These are phyloP conservation scores for Holotrichia oblita DNA, from an alignment of 1,140 invertebrate species.

Conservation along the genomic window DNA sequence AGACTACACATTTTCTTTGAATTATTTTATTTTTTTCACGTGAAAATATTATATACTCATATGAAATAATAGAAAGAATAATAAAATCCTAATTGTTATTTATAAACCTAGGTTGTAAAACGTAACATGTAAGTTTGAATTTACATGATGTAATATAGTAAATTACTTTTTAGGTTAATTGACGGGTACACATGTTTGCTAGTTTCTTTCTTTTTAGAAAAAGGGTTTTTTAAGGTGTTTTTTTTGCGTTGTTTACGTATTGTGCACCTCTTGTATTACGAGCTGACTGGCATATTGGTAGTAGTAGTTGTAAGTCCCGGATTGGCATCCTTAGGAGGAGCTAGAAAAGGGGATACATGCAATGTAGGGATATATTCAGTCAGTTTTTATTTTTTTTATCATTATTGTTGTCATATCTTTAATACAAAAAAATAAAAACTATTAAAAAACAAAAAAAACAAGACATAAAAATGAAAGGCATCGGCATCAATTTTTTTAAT, in stretches of 20 bases:
- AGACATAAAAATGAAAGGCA: constrained; percentile 44
- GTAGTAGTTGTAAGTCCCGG: constrained; percentile 42
- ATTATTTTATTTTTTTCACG: constrained; percentile 4
- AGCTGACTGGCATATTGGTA: constrained; percentile 28
- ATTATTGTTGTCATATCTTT: not conserved
- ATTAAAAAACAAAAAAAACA: constrained; percentile 28
- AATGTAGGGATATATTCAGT: constrained; percentile 42
- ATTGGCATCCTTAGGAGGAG: constrained; percentile 50
- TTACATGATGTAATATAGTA: constrained; percentile 42
- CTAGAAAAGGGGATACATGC: constrained; percentile 57
- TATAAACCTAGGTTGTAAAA: constrained; percentile 51
- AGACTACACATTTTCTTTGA: constrained; percentile 30
- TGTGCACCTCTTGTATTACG: constrained; percentile 30
- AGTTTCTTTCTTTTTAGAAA: not conserved
- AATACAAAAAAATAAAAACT: constrained; percentile 44
- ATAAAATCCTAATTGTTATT: constrained; percentile 15
- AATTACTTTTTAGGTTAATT: constrained; percentile 17
- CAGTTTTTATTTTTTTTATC: constrained; percentile 17
- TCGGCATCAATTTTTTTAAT: constrained; percentile 47
- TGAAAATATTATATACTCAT: constrained; percentile 42
- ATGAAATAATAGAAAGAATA: constrained; percentile 31
- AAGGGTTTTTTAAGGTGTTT: not conserved
- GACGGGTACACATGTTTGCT: not conserved
- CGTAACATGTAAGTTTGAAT: constrained; percentile 49
- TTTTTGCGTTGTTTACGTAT: not conserved